A percentile compares a stretch with the other conserved stretches of the same genome.
These are phyloP conservation scores for Drosophila nr. fundita DNA, from an alignment of 2,888 invertebrate species.

Conservation along the genomic window DNA sequence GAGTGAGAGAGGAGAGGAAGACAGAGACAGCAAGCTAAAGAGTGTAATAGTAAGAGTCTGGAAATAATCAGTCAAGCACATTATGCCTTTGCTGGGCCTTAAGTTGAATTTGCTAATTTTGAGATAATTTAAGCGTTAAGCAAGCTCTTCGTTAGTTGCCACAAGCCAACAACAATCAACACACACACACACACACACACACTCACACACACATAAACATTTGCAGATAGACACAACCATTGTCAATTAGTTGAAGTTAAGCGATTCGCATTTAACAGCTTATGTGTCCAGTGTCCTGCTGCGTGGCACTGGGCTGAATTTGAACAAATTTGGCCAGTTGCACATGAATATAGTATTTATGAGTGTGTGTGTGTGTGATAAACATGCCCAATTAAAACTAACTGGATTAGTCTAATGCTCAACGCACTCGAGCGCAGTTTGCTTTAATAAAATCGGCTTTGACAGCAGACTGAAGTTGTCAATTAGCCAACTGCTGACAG, in stretches of 20 bases:
- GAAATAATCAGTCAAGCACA: conserved; percentile 32
- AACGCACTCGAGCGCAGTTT: conserved; percentile 72
- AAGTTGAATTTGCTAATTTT: conserved; percentile 67
- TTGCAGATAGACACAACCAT: conserved; percentile 32
- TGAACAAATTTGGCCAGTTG: conserved; percentile 31
- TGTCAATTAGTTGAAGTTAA: conserved; percentile 72
- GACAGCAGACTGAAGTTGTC: conserved; percentile 65
- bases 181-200: conserved; percentile 7
- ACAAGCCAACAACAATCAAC: conserved; percentile 18
- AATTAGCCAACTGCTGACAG: conserved; percentile 47
- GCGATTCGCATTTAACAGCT: conserved; percentile 58
- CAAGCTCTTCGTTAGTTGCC: conserved; percentile 39
- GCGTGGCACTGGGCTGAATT: conserved; percentile 34
- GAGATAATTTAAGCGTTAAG: conserved; percentile 72
- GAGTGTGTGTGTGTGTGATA: conserved; percentile 51
- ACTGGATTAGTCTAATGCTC: conserved; percentile 65
- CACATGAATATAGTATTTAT: conserved; percentile 11
- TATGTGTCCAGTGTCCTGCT: conserved; percentile 58
- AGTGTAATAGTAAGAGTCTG: conserved; percentile 1
- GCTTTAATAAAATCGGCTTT: conserved; percentile 69
- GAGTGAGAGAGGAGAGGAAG: not conserved
- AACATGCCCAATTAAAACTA: conserved; percentile 75
- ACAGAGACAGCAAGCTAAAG: conserved; percentile 1
- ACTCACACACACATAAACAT: conserved; percentile 5
- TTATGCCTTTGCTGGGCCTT: conserved; percentile 51